phyloP scores from a whole-genome alignment of 2,888 invertebrate species.

The Xylophagus ater region DNA sequence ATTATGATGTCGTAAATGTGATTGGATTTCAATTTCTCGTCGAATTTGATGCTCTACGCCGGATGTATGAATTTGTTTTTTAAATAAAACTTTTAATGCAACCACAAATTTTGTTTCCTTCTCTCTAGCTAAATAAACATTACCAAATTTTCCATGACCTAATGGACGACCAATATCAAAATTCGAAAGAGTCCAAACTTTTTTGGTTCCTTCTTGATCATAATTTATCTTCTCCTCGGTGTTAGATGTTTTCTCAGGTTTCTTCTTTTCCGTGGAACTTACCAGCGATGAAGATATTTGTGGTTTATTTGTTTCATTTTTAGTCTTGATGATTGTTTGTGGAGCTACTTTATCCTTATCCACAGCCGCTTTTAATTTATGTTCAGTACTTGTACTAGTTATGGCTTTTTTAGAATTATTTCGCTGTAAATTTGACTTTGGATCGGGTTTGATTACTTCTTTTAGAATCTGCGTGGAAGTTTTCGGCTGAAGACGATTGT shows the following conservation, averaged over 20 bases:
- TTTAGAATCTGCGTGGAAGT: too few relatives aligned
- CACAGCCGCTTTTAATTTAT: not conserved
- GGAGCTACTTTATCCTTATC: not conserved
- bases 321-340: slow-evolving; percentile 2
- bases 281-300: too few relatives aligned
- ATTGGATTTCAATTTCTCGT: slow-evolving; percentile 95
- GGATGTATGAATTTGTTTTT: slow-evolving; percentile 75
- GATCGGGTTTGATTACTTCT: not conserved
- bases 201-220: too few relatives aligned
- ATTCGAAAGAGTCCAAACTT: slow-evolving; percentile 66
- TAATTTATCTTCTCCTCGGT: too few relatives aligned
- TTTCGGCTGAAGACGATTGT: too few relatives aligned
- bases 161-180: slow-evolving; percentile 89
- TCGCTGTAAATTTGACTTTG: not conserved
- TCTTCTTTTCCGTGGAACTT: too few relatives aligned
- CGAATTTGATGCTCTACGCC: slow-evolving; percentile 89
- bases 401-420: slow-evolving; percentile 1
- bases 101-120: slow-evolving; percentile 73
- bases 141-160: slow-evolving; percentile 95
- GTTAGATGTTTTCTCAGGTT: too few relatives aligned
- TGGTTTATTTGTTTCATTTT: not conserved
- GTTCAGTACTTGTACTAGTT: not conserved
- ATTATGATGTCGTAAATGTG: slow-evolving; percentile 86
- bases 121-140: slow-evolving; percentile 90
- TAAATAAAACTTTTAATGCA: slow-evolving; percentile 81